Conservation (phyloP, 1,140 invertebrate species). For the Ylistrum balloti region DNA sequence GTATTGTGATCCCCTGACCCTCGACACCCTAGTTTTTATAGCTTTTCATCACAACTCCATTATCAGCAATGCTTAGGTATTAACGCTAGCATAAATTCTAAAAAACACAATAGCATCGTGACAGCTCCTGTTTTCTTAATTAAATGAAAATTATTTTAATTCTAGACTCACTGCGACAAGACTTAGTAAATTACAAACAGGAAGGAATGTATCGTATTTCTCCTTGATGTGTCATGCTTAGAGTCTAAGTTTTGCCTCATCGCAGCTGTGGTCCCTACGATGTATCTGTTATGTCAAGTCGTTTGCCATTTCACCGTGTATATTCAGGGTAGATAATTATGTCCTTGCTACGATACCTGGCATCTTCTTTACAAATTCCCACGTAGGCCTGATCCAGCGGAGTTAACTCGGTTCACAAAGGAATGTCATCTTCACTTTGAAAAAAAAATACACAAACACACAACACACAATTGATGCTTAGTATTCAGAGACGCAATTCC, state of each 20-base stretch:
- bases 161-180: neutral
- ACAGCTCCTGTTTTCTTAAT: conserved; percentile 32
- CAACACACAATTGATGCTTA: neutral
- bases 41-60: neutral
- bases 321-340: conserved; percentile 30
- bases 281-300: neutral
- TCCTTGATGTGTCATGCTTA: neutral
- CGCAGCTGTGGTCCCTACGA: neutral
- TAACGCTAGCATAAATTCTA: neutral
- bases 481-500: neutral
- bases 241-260: neutral
- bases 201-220: conserved; percentile 17
- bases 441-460: no score
- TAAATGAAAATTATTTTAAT: conserved; percentile 41
- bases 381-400: neutral
- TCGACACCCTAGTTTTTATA: neutral
- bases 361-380: neutral
- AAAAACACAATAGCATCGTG: neutral
- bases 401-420: neutral
- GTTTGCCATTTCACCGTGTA: neutral
- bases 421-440: neutral
- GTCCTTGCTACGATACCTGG: neutral
- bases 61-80: neutral
- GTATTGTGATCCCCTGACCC: neutral
- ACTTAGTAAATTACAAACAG: conserved; percentile 12